Evolutionary conservation across 2,888 invertebrate species (phyloP).

Genomic region (Phaonia tiefii): DNA sequence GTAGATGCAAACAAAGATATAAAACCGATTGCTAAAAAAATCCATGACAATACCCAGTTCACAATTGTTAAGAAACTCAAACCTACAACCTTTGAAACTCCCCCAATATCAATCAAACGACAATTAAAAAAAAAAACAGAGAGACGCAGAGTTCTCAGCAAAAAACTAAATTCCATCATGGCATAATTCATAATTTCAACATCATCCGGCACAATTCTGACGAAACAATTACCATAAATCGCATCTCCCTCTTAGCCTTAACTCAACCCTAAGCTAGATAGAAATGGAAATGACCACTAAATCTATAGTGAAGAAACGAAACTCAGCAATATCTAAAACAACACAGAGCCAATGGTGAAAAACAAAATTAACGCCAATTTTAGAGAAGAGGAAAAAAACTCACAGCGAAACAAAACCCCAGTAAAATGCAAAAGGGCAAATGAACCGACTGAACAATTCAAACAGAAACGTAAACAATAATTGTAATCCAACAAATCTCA

Average conservation of each 20-base stretch:
- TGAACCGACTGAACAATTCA: conserved; percentile 54
- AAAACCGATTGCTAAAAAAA: too few species aligned
- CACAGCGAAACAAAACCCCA: conserved; percentile 24
- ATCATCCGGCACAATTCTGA: conserved; percentile 58
- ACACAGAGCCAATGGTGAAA: conserved; percentile 4
- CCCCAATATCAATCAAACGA: background rate
- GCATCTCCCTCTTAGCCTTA: conserved; percentile 13
- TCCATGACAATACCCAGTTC: too few species aligned
- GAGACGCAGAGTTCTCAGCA: conserved; percentile 6
- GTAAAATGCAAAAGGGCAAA: conserved; percentile 61
- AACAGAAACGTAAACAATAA: conserved; percentile 41
- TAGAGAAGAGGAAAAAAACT: conserved; percentile 54
- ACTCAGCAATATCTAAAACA: conserved; percentile 18
- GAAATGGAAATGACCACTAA: conserved; percentile 46
- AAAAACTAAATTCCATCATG: conserved; percentile 23
- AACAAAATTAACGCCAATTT: conserved; percentile 50
- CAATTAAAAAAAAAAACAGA: conserved; percentile 48
- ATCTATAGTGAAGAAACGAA: conserved; percentile 24
- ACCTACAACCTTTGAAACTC: too few species aligned
- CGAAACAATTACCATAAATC: conserved; percentile 66
- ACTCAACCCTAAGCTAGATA: conserved; percentile 46
- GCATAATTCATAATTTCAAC: conserved; percentile 55
- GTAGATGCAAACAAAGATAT: too few species aligned
- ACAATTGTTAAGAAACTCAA: too few species aligned
- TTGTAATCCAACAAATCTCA: conserved; percentile 43